phyloP scores from a whole-genome alignment of 2,113 vertebrate species.

The Bostrychus sinensis region DNA sequence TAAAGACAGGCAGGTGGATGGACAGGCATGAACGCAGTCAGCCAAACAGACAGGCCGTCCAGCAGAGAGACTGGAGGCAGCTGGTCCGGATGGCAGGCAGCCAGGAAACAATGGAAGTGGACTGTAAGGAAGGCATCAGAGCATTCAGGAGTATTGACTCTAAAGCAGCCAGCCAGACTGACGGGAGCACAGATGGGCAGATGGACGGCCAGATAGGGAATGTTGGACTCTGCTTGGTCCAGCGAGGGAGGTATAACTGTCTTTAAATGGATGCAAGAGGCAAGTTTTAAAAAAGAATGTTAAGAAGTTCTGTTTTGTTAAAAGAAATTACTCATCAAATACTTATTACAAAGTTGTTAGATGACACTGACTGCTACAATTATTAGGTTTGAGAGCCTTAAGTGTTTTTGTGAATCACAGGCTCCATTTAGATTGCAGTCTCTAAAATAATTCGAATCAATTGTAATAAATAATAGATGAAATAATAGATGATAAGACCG shows the following conservation, averaged over 20 bases:
- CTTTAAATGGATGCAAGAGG: slow-evolving; percentile 2
- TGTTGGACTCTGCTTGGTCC: slow-evolving; percentile 44
- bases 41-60: slow-evolving; percentile 41
- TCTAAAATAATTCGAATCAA: not conserved
- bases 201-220: slow-evolving; percentile 34
- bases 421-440: not conserved
- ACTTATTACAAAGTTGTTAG: not conserved
- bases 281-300: slow-evolving; percentile 1
- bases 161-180: slow-evolving; percentile 43
- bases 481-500: not conserved
- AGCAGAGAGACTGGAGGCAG: slow-evolving; percentile 39
- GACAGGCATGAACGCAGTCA: slow-evolving; percentile 34
- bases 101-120: slow-evolving; percentile 53
- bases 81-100: slow-evolving; percentile 34
- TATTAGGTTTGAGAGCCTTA: too few species aligned
- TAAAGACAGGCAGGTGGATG: slow-evolving; percentile 11
- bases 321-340: not conserved
- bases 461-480: not conserved
- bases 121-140: slow-evolving; percentile 43
- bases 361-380: too few species aligned
- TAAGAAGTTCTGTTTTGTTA: not conserved
- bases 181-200: slow-evolving; percentile 32
- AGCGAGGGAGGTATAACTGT: slow-evolving; percentile 10
- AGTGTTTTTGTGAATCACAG: too few species aligned
- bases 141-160: slow-evolving; percentile 50